Evolutionary conservation across 2,888 invertebrate genomes (phyloP).

Genomic region (Eristalis intricaria): DNA sequence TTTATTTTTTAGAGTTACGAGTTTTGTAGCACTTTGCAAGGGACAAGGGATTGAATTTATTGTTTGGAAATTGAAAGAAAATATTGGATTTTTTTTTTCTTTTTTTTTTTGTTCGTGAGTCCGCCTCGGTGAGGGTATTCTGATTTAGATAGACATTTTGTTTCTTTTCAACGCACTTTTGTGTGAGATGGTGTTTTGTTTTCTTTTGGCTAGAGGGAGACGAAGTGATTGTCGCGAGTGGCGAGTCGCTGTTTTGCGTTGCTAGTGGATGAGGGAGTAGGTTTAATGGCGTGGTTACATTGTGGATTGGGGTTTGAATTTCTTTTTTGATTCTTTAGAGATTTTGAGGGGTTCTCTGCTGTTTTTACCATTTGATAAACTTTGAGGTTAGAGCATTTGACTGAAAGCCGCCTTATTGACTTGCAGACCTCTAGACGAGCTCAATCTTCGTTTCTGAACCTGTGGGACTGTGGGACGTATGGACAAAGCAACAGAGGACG

Average conservation of each 20-base stretch:
- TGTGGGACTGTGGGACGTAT: too few species aligned
- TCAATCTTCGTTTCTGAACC: too few species aligned
- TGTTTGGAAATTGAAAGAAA: conserved; percentile 60
- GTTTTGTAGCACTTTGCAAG: conserved; percentile 35
- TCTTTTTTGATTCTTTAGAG: too few species aligned
- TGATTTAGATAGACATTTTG: conserved; percentile 69
- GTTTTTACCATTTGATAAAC: too few species aligned
- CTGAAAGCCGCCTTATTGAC: too few species aligned
- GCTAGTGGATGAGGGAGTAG: not conserved
- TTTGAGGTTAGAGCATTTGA: too few species aligned
- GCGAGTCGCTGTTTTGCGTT: conserved; percentile 7
- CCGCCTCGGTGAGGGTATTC: conserved; percentile 67
- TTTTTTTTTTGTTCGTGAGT: conserved; percentile 53
- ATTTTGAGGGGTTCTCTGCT: too few species aligned
- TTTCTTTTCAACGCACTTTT: conserved; percentile 69
- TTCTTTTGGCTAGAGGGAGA: conserved; percentile 56
- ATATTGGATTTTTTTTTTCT: conserved; percentile 54
- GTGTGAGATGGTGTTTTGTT: conserved; percentile 56
- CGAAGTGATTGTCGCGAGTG: not conserved
- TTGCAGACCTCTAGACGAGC: too few species aligned
- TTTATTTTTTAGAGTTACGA: conserved; percentile 1
- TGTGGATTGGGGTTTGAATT: too few species aligned
- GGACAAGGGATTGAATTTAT: conserved; percentile 43
- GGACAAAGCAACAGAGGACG: too few species aligned
- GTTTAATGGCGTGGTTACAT: not conserved